Evolutionary conservation across 2,888 invertebrate genomes (phyloP), one percentile per base, ranked within the genome.

Genomic region (Maniola hyperantus): DNA sequence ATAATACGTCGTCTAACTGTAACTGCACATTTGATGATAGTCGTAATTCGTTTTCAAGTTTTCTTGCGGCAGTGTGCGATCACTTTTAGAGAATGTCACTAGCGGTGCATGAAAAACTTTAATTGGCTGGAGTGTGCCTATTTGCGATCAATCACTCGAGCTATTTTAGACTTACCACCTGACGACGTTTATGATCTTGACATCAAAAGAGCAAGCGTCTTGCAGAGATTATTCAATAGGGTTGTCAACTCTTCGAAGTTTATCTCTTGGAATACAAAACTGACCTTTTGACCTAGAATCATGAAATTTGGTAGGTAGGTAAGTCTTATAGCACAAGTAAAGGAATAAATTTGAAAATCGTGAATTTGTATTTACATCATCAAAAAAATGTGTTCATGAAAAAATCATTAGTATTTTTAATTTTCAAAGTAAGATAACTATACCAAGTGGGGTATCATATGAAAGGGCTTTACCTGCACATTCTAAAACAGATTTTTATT

Each of bases 111-210:
- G 15, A 13, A 51, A 54, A 15, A 2, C 1, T 54, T 26, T 2
- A 1, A 5, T 0, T 51, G 51, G 13, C 20, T 20, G 26, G 13
- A 54, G 4, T n/a, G n/a, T n/a, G 6, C 53, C 11, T n/a, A 8
- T 34, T 36, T 55, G 36, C 55, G 10, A 36, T 39, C 55, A 10
- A 55, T 55, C 15, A 36, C 36, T 55, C 15, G 55, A 55, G 55
- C 55, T 55, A 55, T 55, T 36, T 55, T 55, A 36, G 36, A 18
- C 7, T 15, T 10, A 8, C 54, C 5, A 10, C 34, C 55, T 34
- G 36, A 36, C 55, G 55, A 39, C 55, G 55, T 36, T 36, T 36
- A 39, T 55, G 33, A 55, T 55, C 55, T 55, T 10, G 55, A 36
- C 36, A 55, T 55, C 15, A 36, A 36, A 36, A 18, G 36, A 39